Base-by-base conservation (phyloP, 2,113 vertebrate genomes). In the Ceratotherium simum region DNA sequence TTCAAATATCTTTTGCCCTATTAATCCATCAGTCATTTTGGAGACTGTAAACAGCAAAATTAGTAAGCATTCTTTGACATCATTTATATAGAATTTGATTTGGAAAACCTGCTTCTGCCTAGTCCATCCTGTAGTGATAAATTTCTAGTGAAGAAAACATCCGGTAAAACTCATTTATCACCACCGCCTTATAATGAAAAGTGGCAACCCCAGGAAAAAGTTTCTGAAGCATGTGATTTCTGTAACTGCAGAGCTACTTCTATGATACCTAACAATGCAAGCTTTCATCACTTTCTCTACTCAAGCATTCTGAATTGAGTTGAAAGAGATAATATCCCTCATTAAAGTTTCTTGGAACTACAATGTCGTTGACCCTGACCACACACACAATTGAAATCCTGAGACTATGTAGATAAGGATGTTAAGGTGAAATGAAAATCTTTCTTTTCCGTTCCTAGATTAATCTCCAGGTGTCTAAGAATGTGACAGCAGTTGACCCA, bases 131-230 rank as follows among this genome's bases (percentile, higher is more conserved):
- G 27, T 64, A 69, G 73, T 42, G 56, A 78, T 70, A 48, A 39
- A 72, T 78, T 91, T 91, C 31, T 78, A 82, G n/a, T 48, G 64
- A 88, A 78, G 67, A 87, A 93, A 91, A 58, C 76, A 76, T 56
- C 75, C 39, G 42, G 23, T 46, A 51, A 82, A 64, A 69, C 14
- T 64, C 56, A 86, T 65, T 88, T 60, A 67, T 94, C 33, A 90
- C 31, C 23, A 90, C 60, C 20, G 4, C 13, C 21, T 73, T 79
- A 13, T 18, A 54, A 76, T 36, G 64, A 89, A 89, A 94, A 94
- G 89, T 23, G 20, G 2, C 6, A 91, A 42, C 14, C 25, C 7
- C 11, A 7, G 16, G 11, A 10, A 73, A 58, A 81, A 65, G 70
- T 58, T 60, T 80, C 39, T 2, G 17, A 80, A 39, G 23, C 73